Conservation (phyloP, 2,797 vertebrate genomes). For the Gallinago stenura region DNA sequence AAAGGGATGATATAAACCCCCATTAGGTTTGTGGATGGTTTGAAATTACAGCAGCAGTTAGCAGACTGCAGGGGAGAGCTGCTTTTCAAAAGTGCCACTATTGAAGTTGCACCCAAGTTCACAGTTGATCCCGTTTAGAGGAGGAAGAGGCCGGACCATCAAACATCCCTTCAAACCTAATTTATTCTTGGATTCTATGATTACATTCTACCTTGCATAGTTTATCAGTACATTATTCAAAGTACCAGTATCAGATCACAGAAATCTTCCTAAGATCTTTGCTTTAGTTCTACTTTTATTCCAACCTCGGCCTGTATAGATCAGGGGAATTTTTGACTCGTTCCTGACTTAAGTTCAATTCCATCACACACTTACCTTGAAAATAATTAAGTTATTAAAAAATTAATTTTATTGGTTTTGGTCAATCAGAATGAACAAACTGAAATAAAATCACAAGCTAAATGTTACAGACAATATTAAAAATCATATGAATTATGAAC, state of each 20-base stretch:
- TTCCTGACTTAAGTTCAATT: neutral
- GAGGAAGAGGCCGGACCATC: neutral
- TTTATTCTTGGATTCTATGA: neutral
- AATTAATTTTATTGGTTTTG: neutral
- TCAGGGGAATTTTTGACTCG: neutral
- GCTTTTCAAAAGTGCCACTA: neutral
- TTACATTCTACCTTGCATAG: neutral
- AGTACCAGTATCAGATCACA: neutral
- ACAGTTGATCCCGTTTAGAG: neutral
- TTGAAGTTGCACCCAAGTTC: neutral
- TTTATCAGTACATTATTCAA: neutral
- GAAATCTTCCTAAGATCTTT: neutral
- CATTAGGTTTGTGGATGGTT: neutral
- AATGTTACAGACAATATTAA: slow-evolving; percentile 60
- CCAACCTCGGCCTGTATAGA: neutral
- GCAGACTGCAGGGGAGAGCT: neutral
- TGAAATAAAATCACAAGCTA: slow-evolving; percentile 3
- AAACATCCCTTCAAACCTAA: neutral
- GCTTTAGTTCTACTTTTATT: neutral
- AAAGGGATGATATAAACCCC: neutral
- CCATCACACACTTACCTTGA: neutral
- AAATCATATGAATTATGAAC: slow-evolving; percentile 50
- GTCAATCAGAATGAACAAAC: neutral
- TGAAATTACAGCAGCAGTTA: neutral
- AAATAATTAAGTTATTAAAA: neutral